A percentile compares a stretch with the other conserved stretches of the same genome.
phyloP scores from a whole-genome alignment of 2,113 vertebrate genomes.

The Zonotrichia leucophrys region DNA sequence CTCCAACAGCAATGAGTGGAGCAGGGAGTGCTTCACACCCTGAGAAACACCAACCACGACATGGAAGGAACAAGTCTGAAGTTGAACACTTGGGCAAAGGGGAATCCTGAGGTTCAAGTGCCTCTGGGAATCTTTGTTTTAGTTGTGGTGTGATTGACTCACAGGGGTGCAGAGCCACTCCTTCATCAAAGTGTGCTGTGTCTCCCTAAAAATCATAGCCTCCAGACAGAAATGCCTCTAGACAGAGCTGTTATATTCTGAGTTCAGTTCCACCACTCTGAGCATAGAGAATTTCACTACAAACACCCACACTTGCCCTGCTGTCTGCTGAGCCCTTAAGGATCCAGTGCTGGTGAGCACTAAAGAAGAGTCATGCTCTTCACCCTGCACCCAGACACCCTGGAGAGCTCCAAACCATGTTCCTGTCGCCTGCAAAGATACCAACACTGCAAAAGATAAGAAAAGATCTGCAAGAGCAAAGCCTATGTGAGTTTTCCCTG shows the following conservation, averaged over 20 bases:
- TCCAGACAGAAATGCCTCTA: not conserved
- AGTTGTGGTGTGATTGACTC: not conserved
- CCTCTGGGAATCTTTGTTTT: not conserved
- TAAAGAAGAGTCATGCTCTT: not conserved
- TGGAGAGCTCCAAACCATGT: not conserved
- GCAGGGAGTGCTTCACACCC: not conserved
- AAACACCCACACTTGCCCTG: not conserved
- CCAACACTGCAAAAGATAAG: not conserved
- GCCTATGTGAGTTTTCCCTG: not conserved
- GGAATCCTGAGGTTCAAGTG: not conserved
- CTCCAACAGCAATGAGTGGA: not conserved
- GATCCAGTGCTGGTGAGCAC: not conserved
- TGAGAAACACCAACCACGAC: not conserved
- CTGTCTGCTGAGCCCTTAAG: not conserved
- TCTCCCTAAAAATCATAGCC: not conserved
- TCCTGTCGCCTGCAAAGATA: not conserved
- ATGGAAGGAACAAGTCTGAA: not conserved
- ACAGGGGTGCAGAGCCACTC: not conserved
- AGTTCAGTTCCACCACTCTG: not conserved
- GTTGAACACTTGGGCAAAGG: not conserved
- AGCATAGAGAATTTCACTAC: not conserved
- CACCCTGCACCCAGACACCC: not conserved
- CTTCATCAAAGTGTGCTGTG: not conserved
- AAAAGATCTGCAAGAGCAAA: not conserved
- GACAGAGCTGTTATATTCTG: not conserved